Evolutionary conservation across 1,140 invertebrate species (phyloP).

Genomic region (Drosophila triauraria): DNA sequence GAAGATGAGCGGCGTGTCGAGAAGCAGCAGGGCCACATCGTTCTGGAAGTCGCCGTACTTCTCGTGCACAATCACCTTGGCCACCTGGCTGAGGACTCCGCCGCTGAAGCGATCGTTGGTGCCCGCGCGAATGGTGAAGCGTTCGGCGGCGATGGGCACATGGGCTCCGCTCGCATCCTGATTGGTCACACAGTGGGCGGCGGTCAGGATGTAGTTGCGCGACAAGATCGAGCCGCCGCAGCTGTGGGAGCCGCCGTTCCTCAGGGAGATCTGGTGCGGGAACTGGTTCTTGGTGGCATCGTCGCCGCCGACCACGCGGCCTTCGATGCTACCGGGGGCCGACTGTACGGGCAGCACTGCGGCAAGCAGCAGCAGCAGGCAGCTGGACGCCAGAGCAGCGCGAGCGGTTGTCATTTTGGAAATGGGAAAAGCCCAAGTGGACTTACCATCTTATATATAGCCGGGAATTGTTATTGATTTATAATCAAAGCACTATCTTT

Average conservation of each 20-base stretch:
- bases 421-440: conserved; percentile 17
- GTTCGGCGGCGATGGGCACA: conserved; percentile 10
- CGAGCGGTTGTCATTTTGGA: conserved; percentile 16
- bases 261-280: conserved; percentile 86
- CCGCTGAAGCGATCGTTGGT: conserved; percentile 58
- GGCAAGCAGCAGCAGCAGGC: neutral
- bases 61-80: conserved; percentile 77
- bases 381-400: neutral
- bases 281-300: conserved; percentile 81
- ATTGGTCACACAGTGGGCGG: conserved; percentile 86
- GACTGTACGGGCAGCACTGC: conserved; percentile 30
- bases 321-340: conserved; percentile 30
- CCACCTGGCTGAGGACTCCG: conserved; percentile 51
- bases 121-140: conserved; percentile 57
- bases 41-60: conserved; percentile 79
- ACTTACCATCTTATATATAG: conserved; percentile 13
- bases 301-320: conserved; percentile 85
- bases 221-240: conserved; percentile 88
- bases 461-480: conserved; percentile 3
- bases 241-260: conserved; percentile 76
- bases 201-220: conserved; percentile 86
- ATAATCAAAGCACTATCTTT: conserved; percentile 2
- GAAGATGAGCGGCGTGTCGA: conserved; percentile 78
- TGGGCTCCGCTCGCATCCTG: neutral
- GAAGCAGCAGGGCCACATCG: conserved; percentile 86